phyloP scores from a whole-genome alignment of 2,113 vertebrate genomes.

The Perognathus longimembris region DNA sequence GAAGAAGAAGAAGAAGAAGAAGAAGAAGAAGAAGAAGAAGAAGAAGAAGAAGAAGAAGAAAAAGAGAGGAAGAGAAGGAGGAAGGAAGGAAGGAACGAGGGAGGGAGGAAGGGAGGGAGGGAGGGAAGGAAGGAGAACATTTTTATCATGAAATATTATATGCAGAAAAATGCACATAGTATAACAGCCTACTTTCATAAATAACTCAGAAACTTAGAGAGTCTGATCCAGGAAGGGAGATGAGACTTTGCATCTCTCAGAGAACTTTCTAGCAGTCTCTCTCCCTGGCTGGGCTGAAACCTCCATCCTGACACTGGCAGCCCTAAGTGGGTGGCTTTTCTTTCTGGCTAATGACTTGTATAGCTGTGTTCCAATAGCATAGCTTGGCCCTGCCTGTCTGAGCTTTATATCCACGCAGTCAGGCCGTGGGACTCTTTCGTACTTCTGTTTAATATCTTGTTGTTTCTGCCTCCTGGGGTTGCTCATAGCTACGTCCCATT shows the following conservation, averaged over 20 bases:
- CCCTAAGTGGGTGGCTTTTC: neutral
- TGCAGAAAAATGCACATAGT: neutral
- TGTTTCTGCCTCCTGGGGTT: neutral
- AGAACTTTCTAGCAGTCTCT: neutral
- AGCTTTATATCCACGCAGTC: neutral
- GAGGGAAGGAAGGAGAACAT: too few relatives aligned
- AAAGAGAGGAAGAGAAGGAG: neutral
- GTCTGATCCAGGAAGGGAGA: neutral
- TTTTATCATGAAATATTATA: neutral
- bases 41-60: neutral
- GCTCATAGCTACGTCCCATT: neutral
- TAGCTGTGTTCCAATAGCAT: rapidly evolving
- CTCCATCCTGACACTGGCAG: neutral
- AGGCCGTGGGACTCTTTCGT: rapidly evolving
- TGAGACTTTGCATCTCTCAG: neutral
- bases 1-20: neutral
- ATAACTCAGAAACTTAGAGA: neutral
- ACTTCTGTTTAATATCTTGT: neutral
- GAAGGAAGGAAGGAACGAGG: too few relatives aligned
- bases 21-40: neutral
- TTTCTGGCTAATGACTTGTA: neutral
- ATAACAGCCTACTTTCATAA: neutral
- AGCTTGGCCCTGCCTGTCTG: neutral
- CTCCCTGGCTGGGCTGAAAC: neutral
- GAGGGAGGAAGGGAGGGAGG: too few relatives aligned